Evolutionary conservation across 2,113 vertebrate species (phyloP).

Genomic region (Silurus asotus): DNA sequence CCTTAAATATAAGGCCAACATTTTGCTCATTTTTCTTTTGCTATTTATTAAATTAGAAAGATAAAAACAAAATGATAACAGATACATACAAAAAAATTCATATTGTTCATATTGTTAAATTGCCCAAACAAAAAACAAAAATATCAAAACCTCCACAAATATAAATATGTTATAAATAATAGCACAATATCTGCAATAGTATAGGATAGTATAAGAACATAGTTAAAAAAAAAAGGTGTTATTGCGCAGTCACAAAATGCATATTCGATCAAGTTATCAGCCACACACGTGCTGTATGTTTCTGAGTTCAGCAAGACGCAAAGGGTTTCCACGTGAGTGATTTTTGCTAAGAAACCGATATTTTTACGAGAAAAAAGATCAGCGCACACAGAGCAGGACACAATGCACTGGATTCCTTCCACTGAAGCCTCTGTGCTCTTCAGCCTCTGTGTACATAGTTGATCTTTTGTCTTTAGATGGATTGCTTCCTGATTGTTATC

Average conservation of each 20-base stretch:
- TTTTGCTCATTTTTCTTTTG: no score
- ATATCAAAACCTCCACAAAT: no score
- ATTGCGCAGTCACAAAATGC: no score
- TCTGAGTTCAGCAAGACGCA: not conserved
- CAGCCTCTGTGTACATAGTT: conserved; percentile 24
- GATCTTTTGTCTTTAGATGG: conserved; percentile 52
- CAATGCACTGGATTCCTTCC: conserved; percentile 40
- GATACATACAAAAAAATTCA: no score
- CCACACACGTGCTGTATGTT: not conserved
- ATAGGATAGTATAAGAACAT: no score
- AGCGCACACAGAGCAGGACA: conserved; percentile 27
- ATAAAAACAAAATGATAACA: no score
- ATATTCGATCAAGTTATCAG: not conserved
- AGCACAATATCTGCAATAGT: no score
- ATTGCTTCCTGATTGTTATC: conserved; percentile 56
- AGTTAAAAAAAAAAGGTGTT: no score
- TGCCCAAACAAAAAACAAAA: no score
- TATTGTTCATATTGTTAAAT: no score
- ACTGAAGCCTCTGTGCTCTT: conserved; percentile 14
- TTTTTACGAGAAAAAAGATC: conserved; percentile 27
- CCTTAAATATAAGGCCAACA: no score
- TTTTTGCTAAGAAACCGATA: conserved; percentile 44
- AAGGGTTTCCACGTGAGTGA: not conserved
- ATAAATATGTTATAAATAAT: not conserved
- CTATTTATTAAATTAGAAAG: no score